phyloP scores from a whole-genome alignment of 2,797 vertebrate genomes.

The Sphenopsis melanotis region DNA sequence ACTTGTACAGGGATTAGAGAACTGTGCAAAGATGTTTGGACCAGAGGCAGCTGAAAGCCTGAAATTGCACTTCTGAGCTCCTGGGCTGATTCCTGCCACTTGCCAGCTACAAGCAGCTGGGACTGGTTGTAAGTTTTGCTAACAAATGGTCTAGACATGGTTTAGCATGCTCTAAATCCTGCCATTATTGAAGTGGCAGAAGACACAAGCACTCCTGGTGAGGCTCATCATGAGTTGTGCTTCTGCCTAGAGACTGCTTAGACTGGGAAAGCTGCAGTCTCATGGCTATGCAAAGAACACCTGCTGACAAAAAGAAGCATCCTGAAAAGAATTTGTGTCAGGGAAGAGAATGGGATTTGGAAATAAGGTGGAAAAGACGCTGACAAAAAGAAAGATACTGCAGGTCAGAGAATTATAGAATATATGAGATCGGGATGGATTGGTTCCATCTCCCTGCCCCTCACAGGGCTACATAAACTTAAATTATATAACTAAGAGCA shows the following conservation, averaged over 20 bases:
- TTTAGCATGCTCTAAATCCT: neutral
- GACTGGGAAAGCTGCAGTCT: neutral
- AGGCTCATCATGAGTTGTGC: neutral
- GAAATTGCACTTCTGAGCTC: neutral
- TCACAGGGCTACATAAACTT: neutral
- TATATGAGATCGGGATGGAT: fast-evolving
- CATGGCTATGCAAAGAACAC: neutral
- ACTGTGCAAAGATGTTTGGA: too few relatives aligned
- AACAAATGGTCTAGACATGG: neutral
- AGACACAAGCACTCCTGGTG: neutral
- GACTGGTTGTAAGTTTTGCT: neutral
- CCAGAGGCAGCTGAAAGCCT: neutral
- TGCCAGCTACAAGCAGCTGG: neutral
- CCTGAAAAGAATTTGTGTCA: neutral
- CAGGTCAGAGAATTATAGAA: neutral
- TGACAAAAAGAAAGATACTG: neutral
- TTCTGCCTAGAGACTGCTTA: neutral
- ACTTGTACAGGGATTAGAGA: neutral
- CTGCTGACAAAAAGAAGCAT: neutral
- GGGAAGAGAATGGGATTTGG: neutral
- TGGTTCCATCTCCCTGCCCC: neutral
- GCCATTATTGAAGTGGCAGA: neutral
- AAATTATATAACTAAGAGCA: too few relatives aligned
- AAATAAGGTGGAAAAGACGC: neutral
- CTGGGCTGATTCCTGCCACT: neutral